Evolutionary conservation across 2,888 invertebrate genomes (phyloP), one percentile per base, ranked within the genome.

Genomic region (Chaetogeoica ovagalla): DNA sequence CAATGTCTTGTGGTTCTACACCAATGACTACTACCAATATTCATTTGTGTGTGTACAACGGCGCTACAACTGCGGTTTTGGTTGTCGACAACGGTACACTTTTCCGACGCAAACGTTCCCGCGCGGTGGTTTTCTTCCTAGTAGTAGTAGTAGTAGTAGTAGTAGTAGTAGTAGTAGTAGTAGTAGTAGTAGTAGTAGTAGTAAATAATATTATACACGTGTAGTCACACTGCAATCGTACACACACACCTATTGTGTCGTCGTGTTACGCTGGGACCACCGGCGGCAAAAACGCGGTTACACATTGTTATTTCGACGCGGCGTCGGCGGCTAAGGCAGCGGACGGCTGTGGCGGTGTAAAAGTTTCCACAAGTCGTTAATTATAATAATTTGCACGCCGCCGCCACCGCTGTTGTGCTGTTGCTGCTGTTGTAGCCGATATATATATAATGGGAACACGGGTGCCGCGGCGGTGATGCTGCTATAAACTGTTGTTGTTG

Each of bases 381-480:
- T 79, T 79, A 79, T 79, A 79, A 79, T 79, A 79, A 79, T 79
- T 79, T 79, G 79, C 79, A 71, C 79, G 70, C 70, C 70, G 79
- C 75, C n/a, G 66, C 30, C 30, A 59, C n/a, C 57, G 71, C 43
- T 9, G 69, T 30, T 30, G 4, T 43, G 66, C n/a, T 66, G 71
- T 21, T 9, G 69, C 4, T 30, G 4, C 30, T 43, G 43, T 7
- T 43, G 43, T 1, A 5, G 19, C 48, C 43, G 59, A 59, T 23
- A 11, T 8, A 23, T 30, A 30, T 30, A 30, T 30, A 30, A 30
- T 2, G 30, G 30, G 30, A 4, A 4, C 30, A 30, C 30, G 30
- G 30, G 30, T 4, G 72, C 19, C n/a, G 23, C n/a, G 23, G 75
- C 8, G 43, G 57, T 23, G 43, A 39, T 19, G 71, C 63, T 19